Evolutionary conservation across 1,140 invertebrate genomes (phyloP).

Genomic region (Eriocheir sinensis): DNA sequence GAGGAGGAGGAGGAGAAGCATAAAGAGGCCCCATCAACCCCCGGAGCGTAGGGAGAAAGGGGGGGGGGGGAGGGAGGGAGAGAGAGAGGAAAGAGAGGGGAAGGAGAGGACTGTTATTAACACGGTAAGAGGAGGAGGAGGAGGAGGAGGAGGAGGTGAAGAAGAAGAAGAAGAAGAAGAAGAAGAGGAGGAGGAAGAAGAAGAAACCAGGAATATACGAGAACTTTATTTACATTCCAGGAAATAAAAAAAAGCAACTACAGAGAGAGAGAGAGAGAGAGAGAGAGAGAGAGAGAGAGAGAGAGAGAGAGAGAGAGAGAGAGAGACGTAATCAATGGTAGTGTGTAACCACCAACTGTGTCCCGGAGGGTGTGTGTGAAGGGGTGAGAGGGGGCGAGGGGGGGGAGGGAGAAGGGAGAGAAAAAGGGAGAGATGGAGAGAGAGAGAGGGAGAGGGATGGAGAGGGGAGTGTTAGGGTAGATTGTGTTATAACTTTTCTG

Average conservation of each 20-base stretch:
- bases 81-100: too few relatives aligned
- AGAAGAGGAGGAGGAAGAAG: too few relatives aligned
- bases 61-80: too few relatives aligned
- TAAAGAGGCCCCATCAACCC: too few relatives aligned
- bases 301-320: slow-evolving; percentile 61
- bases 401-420: not conserved
- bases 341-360: not conserved
- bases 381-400: not conserved
- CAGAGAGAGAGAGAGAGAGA: not conserved
- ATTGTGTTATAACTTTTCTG: too few relatives aligned
- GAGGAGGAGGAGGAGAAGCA: not conserved
- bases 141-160: too few relatives aligned
- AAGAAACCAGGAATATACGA: too few relatives aligned
- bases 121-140: too few relatives aligned
- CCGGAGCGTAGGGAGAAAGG: not conserved
- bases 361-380: not conserved
- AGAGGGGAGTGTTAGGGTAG: not conserved
- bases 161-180: too few relatives aligned
- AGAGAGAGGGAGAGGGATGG: not conserved
- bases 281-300: slow-evolving; percentile 42
- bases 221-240: too few relatives aligned
- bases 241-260: too few relatives aligned
- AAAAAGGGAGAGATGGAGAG: not conserved
- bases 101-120: too few relatives aligned
- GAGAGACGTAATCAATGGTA: not conserved